Percentiles rank a stretch among this genome's conserved stretches.
Evolutionary conservation across 2,797 vertebrate genomes (phyloP).

Genomic region (Sardinella longiceps): DNA sequence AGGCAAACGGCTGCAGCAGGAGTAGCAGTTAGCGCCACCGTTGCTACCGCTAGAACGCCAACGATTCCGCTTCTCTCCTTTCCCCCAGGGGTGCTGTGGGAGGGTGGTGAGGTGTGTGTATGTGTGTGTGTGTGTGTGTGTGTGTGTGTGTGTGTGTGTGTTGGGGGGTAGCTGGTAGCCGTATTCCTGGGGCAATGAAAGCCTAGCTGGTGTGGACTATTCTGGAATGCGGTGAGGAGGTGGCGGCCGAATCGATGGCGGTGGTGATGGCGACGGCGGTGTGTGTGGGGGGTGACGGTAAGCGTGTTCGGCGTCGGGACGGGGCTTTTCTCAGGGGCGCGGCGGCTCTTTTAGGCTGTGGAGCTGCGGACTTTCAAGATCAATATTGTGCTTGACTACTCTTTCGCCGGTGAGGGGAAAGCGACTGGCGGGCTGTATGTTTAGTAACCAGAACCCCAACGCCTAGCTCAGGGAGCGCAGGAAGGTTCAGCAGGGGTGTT

Average conservation of each 20-base stretch:
- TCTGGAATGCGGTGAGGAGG: not conserved
- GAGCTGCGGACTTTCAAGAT: slow-evolving; percentile 1
- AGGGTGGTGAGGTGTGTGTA: too few species aligned
- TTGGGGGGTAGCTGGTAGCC: too few species aligned
- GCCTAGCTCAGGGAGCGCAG: not conserved
- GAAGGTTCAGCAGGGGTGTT: slow-evolving; percentile 12
- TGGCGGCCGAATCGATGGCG: too few species aligned
- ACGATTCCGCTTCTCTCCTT: not conserved
- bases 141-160: too few species aligned
- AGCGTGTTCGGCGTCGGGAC: not conserved
- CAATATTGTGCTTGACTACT: slow-evolving; percentile 25
- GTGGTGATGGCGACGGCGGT: not conserved
- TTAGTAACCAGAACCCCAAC: not conserved
- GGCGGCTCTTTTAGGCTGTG: not conserved
- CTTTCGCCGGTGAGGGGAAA: slow-evolving; percentile 10
- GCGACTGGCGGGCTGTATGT: not conserved
- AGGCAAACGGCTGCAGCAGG: not conserved
- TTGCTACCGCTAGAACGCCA: too few species aligned
- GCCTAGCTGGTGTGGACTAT: too few species aligned
- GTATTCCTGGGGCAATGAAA: too few species aligned
- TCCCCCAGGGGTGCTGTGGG: not conserved
- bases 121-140: too few species aligned
- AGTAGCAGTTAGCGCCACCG: too few species aligned
- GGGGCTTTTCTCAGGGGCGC: slow-evolving; percentile 8
- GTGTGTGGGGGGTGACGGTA: not conserved